These are phyloP conservation scores for Mesoligia furuncula DNA, from an alignment of 2,888 invertebrate genomes.

Conservation along the genomic window DNA sequence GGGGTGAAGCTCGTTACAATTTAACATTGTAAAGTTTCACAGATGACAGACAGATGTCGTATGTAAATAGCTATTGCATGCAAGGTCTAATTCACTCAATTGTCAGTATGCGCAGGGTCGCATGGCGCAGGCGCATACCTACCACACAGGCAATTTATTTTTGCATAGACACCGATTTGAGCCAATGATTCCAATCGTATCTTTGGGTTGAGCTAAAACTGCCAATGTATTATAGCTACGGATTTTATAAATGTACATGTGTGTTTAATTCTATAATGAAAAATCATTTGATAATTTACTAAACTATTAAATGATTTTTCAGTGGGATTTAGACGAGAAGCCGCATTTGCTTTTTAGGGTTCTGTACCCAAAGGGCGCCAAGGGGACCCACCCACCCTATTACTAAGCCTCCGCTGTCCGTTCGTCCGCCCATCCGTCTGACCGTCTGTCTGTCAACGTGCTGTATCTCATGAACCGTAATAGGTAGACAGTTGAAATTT, in stretches of 20 bases:
- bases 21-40: not conserved
- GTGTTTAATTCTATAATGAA: not conserved
- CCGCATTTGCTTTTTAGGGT: not conserved
- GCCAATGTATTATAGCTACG: not conserved
- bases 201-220: not conserved
- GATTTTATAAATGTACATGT: not conserved
- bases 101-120: not conserved
- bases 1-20: not conserved
- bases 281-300: no score
- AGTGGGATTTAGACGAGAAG: not conserved
- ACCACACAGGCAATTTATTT: not conserved
- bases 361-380: not conserved
- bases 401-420: no score
- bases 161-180: not conserved
- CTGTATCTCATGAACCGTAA: no score
- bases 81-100: conserved; percentile 2
- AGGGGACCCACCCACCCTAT: no score
- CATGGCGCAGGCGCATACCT: not conserved
- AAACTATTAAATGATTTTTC: not conserved
- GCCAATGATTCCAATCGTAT: not conserved
- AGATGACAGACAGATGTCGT: no score
- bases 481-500: no score
- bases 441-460: no score
- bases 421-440: no score
- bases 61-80: not conserved